These are phyloP conservation scores for Virgularia gustaviana DNA, from an alignment of 92 coral and sea anemone species.

Conservation along the genomic window DNA sequence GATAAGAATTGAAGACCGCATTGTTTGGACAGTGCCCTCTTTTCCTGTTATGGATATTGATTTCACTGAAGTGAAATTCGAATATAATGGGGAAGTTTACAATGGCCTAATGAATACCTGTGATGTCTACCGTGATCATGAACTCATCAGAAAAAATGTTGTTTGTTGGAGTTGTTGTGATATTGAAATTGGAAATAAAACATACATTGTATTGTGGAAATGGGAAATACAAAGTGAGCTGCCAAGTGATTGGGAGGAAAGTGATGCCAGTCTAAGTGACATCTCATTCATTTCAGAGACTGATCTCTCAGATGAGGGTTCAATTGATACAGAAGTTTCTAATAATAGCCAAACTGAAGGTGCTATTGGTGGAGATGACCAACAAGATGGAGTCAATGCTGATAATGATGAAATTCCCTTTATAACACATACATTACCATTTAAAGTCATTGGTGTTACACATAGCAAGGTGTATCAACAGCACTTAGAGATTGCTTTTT, in stretches of 20 bases:
- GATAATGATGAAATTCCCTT: constrained; percentile 9
- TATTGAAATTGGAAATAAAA: constrained; percentile 11
- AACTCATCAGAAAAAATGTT: constrained; percentile 6
- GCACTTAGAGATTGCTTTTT: constrained; percentile 28
- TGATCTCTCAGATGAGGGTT: constrained; percentile 31
- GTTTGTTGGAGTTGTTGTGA: constrained; percentile 38
- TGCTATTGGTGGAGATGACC: not conserved
- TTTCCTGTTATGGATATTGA: constrained; percentile 37
- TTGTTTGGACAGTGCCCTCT: constrained; percentile 31
- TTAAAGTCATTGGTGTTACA: constrained; percentile 54
- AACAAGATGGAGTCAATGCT: not conserved
- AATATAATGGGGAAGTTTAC: constrained; percentile 18
- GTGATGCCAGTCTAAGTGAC: constrained; percentile 19
- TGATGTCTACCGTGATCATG: constrained; percentile 3
- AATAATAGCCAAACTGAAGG: constrained; percentile 23
- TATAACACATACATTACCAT: constrained; percentile 43
- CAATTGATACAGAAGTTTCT: too few species aligned
- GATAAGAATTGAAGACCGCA: constrained; percentile 8
- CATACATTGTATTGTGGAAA: constrained; percentile 41
- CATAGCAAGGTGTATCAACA: constrained; percentile 40
- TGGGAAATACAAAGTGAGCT: constrained; percentile 16
- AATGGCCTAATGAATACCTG: constrained; percentile 22
- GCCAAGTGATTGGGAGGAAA: constrained; percentile 28
- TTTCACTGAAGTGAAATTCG: constrained; percentile 5
- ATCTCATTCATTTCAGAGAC: constrained; percentile 20